Evolutionary conservation across 1,140 invertebrate species (phyloP), one percentile per base, ranked within the genome.

Genomic region (Aphelenchoides fujianensis): DNA sequence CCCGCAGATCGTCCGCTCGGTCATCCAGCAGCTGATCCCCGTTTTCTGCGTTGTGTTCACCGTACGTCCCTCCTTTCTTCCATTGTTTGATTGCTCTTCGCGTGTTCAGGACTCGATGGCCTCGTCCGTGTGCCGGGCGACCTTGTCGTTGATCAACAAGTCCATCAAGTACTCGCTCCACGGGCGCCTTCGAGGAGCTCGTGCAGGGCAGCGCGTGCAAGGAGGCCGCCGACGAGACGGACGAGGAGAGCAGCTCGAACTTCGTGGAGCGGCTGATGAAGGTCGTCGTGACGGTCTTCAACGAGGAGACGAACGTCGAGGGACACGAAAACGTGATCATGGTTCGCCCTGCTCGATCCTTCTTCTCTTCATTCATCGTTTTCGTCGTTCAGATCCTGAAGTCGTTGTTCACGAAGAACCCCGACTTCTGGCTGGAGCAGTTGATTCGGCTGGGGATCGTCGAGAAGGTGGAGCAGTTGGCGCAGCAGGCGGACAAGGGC

Each of bases 11-110:
- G 64, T 54, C 16, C 37, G 70, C 35, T 62, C 27, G 3, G 61
- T 76, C 34, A 64, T 76, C 9, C 75, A 79, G 34, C 89, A 92
- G 57, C 87, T 98, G 27, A 87, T 98, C 69, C 94, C 95, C 1
- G 91, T 97, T 54, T 97, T 98, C 85, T 97, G 94, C 85, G 89
- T 91, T 63, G 94, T 95, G 7, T 97, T 94, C 86, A 91, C 95
- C 82, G 91, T 91, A 36, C 28, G 55, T 59, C 5, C 7, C 7
- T 59, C n/a, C n/a, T n/a, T n/a, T n/a, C n/a, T n/a, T n/a, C n/a
- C n/a, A n/a, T n/a, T n/a, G n/a, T n/a, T n/a, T n/a, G n/a, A 95
- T n/a, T n/a, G n/a, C n/a, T n/a, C n/a, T n/a, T n/a, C n/a, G 59
- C 89, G 90, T 3, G 92, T 54, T 19, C 36, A 75, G 62, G 70